Evolutionary conservation across 2,797 vertebrate genomes (phyloP).

Genomic region (Alcedo atthis): DNA sequence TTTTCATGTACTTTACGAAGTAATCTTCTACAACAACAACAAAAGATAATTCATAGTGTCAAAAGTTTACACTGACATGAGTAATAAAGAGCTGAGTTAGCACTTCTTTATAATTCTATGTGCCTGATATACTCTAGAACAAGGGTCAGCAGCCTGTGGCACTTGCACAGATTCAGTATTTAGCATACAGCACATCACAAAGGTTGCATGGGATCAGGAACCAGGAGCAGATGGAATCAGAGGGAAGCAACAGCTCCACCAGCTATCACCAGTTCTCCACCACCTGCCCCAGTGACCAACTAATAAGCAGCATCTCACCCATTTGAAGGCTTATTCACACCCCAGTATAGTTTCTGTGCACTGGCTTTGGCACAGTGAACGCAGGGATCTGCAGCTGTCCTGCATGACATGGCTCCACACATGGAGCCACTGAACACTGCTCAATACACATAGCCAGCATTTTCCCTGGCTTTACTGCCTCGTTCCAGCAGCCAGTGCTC

Average conservation of each 20-base stretch:
- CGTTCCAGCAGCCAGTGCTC: not conserved
- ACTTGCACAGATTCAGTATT: not conserved
- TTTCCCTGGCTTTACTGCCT: not conserved
- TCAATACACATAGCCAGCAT: not conserved
- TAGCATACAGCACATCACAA: not conserved
- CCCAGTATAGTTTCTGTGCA: accelerated
- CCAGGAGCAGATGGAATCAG: not conserved
- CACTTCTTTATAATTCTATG: not conserved
- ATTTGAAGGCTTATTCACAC: not conserved
- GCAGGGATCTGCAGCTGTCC: not conserved
- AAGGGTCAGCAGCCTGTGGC: not conserved
- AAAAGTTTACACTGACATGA: not conserved
- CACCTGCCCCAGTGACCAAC: not conserved
- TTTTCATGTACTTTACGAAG: not conserved
- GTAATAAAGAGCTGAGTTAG: not conserved
- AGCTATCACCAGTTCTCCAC: not conserved
- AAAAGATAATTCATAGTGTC: not conserved
- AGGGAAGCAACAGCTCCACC: not conserved
- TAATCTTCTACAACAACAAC: not conserved
- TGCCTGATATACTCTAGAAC: not conserved
- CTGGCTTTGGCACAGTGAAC: not conserved
- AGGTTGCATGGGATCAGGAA: not conserved
- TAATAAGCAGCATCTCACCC: not conserved
- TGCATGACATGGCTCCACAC: too few species aligned
- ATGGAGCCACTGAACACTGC: too few species aligned